Percentiles rank a stretch among this genome's conserved stretches.
Conservation (phyloP, 2,888 invertebrate genomes). For the Philaethria dido region DNA sequence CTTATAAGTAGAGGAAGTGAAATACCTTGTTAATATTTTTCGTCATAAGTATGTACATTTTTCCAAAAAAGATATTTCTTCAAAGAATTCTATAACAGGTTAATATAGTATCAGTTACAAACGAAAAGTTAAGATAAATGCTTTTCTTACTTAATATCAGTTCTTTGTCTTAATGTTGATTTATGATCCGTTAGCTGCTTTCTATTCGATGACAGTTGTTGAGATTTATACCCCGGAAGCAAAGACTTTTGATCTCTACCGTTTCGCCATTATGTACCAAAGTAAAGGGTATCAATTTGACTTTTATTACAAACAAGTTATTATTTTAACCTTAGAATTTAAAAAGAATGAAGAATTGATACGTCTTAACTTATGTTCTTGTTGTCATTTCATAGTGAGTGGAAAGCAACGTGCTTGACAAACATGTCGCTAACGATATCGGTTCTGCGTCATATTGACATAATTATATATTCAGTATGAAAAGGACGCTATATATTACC, state of each 20-base stretch:
- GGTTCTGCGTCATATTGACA: too few relatives aligned
- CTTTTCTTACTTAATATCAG: conserved; percentile 26
- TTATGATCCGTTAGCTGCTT: conserved; percentile 41
- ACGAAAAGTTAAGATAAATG: conserved; percentile 9
- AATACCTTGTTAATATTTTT: too few relatives aligned
- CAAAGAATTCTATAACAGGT: background rate
- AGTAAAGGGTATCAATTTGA: conserved; percentile 35
- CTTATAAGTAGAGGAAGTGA: too few relatives aligned
- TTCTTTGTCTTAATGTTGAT: conserved; percentile 42
- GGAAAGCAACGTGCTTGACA: too few relatives aligned
- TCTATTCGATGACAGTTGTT: conserved; percentile 42
- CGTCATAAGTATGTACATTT: too few relatives aligned
- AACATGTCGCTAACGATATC: too few relatives aligned
- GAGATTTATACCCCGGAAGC: conserved; percentile 56
- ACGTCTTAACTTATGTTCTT: too few relatives aligned
- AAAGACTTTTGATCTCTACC: conserved; percentile 54
- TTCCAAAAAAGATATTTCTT: background rate
- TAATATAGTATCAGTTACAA: conserved; percentile 15
- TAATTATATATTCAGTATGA: too few relatives aligned
- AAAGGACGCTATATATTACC: too few relatives aligned
- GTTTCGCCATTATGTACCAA: conserved; percentile 33
- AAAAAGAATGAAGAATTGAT: too few relatives aligned
- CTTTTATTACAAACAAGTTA: conserved; percentile 26
- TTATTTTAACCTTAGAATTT: conserved; percentile 1
- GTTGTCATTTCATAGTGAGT: too few relatives aligned